A percentile compares a stretch with the other conserved stretches of the same genome.
Conservation (phyloP, 1,140 invertebrate genomes). For the Dinoponera quadriceps region DNA sequence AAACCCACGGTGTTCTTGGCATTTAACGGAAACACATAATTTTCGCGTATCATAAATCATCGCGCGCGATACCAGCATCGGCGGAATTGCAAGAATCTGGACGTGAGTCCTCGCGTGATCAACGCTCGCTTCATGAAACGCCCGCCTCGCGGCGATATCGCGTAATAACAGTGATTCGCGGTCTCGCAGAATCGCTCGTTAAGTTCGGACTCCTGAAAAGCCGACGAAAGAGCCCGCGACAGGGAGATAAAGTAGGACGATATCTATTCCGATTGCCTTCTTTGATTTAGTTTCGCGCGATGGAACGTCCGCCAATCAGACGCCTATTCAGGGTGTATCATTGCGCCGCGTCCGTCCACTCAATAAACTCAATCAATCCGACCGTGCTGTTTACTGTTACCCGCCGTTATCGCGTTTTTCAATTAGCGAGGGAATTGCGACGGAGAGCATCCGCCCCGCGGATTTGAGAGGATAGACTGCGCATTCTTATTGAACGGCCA, state of each 20-base stretch:
- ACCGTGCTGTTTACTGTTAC: constrained; percentile 52
- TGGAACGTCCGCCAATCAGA: constrained; percentile 44
- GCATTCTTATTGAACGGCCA: no score
- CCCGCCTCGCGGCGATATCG: not conserved
- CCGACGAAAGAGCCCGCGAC: constrained; percentile 22
- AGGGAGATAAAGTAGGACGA: not conserved
- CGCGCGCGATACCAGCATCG: not conserved
- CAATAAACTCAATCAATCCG: constrained; percentile 51
- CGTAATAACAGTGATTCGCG: constrained; percentile 13
- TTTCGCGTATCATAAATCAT: constrained; percentile 35
- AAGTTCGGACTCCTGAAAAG: constrained; percentile 31
- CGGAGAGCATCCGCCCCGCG: not conserved
- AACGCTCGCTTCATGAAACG: not conserved
- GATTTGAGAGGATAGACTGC: no score
- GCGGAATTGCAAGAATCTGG: constrained; percentile 19
- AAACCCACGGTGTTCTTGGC: not conserved
- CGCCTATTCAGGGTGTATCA: constrained; percentile 52
- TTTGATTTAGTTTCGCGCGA: constrained; percentile 11
- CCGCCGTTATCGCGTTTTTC: constrained; percentile 47
- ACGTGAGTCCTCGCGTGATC: constrained; percentile 13
- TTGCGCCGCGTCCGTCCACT: constrained; percentile 29
- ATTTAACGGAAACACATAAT: constrained; percentile 24
- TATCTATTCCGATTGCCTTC: constrained; percentile 45
- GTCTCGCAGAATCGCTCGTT: constrained; percentile 41
- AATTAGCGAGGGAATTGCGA: constrained; percentile 26